These are phyloP conservation scores for Calcarius lapponicus DNA, from an alignment of 2,797 vertebrate genomes.

Conservation along the genomic window DNA sequence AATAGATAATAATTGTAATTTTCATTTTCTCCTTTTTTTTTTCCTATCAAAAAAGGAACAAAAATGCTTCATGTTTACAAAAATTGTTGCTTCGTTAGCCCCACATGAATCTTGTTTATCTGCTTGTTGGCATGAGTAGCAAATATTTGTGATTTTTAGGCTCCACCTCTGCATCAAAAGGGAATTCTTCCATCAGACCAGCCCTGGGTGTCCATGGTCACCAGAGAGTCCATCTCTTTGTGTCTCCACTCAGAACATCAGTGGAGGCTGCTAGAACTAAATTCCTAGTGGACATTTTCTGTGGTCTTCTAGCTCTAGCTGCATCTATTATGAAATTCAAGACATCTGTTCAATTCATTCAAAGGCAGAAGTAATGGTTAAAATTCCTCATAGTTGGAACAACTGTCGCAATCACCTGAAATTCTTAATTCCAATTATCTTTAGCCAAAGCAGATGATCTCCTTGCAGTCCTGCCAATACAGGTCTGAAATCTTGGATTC, in stretches of 20 bases:
- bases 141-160: neutral
- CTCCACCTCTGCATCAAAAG: neutral
- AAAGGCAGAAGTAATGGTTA: neutral
- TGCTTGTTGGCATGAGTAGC: neutral
- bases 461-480: neutral
- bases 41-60: neutral
- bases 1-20: neutral
- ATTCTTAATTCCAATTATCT: neutral
- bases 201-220: neutral
- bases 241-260: neutral
- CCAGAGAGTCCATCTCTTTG: neutral
- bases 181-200: neutral
- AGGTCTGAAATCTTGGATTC: neutral
- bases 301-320: neutral
- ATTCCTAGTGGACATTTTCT: neutral
- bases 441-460: neutral
- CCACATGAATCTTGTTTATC: neutral
- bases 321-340: neutral
- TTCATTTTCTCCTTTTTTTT: neutral
- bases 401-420: neutral
- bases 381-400: neutral
- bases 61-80: neutral
- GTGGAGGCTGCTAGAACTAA: neutral
- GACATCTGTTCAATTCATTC: neutral
- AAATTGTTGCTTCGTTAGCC: fast-evolving